Evolutionary conservation across 1,140 invertebrate species (phyloP), one percentile per base, ranked within the genome.

Genomic region (Venustaconcha ellipsiformis): DNA sequence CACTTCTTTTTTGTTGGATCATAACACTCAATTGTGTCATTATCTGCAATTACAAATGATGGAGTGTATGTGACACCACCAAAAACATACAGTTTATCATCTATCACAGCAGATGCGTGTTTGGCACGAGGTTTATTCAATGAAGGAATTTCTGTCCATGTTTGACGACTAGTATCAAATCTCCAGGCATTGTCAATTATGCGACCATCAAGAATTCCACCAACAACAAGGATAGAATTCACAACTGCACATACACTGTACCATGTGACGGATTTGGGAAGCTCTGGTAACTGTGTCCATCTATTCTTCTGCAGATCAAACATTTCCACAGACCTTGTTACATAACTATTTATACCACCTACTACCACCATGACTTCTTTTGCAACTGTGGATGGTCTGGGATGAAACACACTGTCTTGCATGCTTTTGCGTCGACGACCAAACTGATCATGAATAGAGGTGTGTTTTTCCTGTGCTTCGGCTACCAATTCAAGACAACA

Each of bases 311-410:
- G 78, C 14, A 84, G 84, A 64, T 89, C 87, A 72, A 83, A 90
- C 85, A 88, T 88, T 72, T 89, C 88, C 23, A 89, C 83, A 8
- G 80, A 80, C 64, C 72, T 80, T 26, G 79, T 83, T 5, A 84
- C 80, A 73, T 83, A 85, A 63, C 73, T 78, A 59, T 84, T 83
- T 20, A 85, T 74, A 15, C 88, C 88, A 55, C 88, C 84, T 18
- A 89, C 76, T 14, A 87, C 82, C 2, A 88, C 87, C 58, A 89
- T 75, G 15, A 88, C 86, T 60, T 90, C 87, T 69, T 88, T 90
- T 56, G 89, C 87, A 37, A 90, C 84, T 12, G 89, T 90, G 4
- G 89, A 90, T 13, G 88, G 89, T 58, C 89, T 80, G 11, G 89
- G 88, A 37, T 84, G 82, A 66, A 86, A 80, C 56, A 81, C 72